Conservation (phyloP, 2,888 invertebrate species). For the Tipula helvola region DNA sequence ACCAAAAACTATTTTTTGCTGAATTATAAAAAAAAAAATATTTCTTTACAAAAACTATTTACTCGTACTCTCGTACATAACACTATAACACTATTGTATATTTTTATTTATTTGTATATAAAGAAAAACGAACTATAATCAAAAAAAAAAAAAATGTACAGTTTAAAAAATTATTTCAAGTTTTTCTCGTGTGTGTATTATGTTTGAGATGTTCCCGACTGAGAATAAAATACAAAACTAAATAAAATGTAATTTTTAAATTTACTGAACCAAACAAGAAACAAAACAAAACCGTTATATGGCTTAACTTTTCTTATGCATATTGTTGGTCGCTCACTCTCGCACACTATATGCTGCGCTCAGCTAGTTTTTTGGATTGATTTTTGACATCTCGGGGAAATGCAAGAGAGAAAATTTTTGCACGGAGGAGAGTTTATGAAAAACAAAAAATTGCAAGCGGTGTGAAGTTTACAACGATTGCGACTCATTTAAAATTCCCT, state of each 20-base stretch:
- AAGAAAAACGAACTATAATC: neutral
- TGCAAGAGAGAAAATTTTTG: neutral
- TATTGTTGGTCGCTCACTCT: neutral
- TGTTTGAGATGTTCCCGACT: neutral
- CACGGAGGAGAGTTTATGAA: neutral
- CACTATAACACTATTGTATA: no score
- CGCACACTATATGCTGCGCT: neutral
- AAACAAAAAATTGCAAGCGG: neutral
- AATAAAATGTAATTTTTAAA: neutral
- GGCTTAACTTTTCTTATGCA: neutral
- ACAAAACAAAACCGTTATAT: neutral
- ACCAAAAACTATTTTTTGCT: neutral
- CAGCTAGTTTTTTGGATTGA: neutral
- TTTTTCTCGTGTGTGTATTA: neutral
- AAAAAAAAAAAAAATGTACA: neutral
- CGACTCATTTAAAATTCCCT: neutral
- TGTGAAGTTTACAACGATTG: neutral
- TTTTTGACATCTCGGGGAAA: neutral
- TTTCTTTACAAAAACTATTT: neutral
- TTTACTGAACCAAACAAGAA: neutral
- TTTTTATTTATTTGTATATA: neutral
- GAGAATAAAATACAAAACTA: neutral
- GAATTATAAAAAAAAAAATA: neutral
- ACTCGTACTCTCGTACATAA: neutral
- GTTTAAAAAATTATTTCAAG: neutral